Evolutionary conservation across 2,113 vertebrate genomes (phyloP).

Genomic region (Aegotheles bennettii): DNA sequence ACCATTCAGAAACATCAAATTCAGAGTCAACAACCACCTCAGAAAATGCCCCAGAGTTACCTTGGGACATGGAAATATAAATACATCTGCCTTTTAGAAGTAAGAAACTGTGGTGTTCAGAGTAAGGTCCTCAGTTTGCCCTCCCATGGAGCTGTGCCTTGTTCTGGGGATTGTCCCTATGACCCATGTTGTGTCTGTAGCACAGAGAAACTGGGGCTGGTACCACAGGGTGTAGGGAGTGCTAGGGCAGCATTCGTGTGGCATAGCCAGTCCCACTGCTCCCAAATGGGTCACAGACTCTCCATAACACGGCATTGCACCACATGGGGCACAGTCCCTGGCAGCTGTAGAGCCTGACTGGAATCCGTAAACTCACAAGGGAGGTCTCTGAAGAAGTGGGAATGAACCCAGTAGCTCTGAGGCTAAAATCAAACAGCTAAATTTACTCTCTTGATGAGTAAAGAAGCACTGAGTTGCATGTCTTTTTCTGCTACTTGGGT

Average conservation of each 20-base stretch:
- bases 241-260: not conserved
- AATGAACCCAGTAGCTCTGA: not conserved
- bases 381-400: conserved; percentile 13
- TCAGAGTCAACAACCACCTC: not conserved
- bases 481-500: not conserved
- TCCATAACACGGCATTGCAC: not conserved
- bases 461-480: not conserved
- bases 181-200: not conserved
- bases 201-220: not conserved
- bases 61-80: not conserved
- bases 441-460: not conserved
- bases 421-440: not conserved
- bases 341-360: not conserved
- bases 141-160: not conserved
- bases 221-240: not conserved
- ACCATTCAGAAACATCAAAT: not conserved
- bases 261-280: not conserved
- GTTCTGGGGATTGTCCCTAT: not conserved
- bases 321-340: fast-evolving
- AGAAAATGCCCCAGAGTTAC: not conserved
- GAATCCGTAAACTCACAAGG: not conserved
- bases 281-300: not conserved
- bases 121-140: not conserved
- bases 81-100: not conserved
- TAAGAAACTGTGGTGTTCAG: not conserved